Conservation (phyloP, 1,140 invertebrate genomes). For the Drosophila prosaltans region DNA sequence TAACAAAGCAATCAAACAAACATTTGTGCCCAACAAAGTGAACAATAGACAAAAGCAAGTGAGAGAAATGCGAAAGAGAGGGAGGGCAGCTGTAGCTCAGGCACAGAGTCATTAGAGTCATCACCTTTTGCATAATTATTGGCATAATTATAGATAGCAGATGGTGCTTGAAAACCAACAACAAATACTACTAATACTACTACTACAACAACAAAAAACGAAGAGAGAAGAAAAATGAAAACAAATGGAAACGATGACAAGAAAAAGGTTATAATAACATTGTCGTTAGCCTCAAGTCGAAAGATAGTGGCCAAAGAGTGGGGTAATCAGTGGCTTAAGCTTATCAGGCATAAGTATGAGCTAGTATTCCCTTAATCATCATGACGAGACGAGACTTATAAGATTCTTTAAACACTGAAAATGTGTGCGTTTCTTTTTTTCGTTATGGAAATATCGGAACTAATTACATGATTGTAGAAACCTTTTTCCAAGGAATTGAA, state of each 20-base stretch:
- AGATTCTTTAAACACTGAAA: constrained; percentile 41
- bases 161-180: constrained; percentile 28
- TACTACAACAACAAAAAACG: background rate
- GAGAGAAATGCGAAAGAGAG: constrained; percentile 21
- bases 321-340: constrained; percentile 50
- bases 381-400: constrained; percentile 36
- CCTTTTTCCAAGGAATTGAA: background rate
- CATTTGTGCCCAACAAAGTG: constrained; percentile 44
- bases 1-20: constrained; percentile 55
- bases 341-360: constrained; percentile 42
- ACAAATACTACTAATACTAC: background rate
- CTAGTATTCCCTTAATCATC: constrained; percentile 27
- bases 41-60: constrained; percentile 50
- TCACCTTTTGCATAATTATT: constrained; percentile 67
- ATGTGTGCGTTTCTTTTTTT: constrained; percentile 22
- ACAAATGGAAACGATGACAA: constrained; percentile 13
- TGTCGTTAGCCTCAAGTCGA: constrained; percentile 49
- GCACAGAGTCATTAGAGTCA: constrained; percentile 55
- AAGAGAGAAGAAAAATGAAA: background rate
- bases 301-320: constrained; percentile 19
- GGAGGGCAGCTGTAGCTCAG: background rate
- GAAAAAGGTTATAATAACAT: constrained; percentile 56
- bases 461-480: background rate
- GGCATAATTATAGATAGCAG: constrained; percentile 51
- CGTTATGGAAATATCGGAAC: background rate